Evolutionary conservation across 1,140 invertebrate species (phyloP).

Genomic region (Megalonaias nervosa): DNA sequence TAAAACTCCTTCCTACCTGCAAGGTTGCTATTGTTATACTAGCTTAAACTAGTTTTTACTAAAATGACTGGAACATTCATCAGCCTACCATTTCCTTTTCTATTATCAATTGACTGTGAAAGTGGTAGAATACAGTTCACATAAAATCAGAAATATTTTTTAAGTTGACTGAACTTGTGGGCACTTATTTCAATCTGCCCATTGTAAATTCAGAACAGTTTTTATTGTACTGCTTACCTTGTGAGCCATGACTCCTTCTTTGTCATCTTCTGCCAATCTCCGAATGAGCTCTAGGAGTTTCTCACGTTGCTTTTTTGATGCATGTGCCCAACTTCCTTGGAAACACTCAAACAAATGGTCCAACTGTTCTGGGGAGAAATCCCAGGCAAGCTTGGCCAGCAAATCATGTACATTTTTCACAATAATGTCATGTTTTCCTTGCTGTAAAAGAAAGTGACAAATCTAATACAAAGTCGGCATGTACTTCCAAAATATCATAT

Average conservation of each 20-base stretch:
- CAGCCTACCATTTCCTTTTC: too few species aligned
- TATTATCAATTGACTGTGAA: too few species aligned
- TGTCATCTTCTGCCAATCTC: constrained; percentile 96
- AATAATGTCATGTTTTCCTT: constrained; percentile 71
- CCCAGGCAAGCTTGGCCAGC: constrained; percentile 97
- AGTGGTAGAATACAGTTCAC: too few species aligned
- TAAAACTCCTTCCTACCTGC: too few species aligned
- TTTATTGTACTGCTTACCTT: constrained; percentile 77
- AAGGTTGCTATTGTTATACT: too few species aligned
- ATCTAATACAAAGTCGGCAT: too few species aligned
- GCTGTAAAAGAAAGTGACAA: constrained; percentile 49
- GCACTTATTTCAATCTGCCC: too few species aligned
- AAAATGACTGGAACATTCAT: too few species aligned
- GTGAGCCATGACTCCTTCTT: constrained; percentile 98
- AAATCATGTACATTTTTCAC: constrained; percentile 93
- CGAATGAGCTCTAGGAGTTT: constrained; percentile 95
- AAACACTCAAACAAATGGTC: constrained; percentile 99
- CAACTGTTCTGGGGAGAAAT: constrained; percentile 96
- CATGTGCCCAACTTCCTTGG: constrained; percentile 95
- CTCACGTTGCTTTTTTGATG: constrained; percentile 96
- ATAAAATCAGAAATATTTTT: too few species aligned
- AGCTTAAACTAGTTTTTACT: too few species aligned
- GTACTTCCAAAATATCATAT: too few species aligned
- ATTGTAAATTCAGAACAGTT: background rate
- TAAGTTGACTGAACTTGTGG: too few species aligned